These are phyloP conservation scores for Euplagia quadripunctaria DNA, from an alignment of 2,888 invertebrate species.

Conservation along the genomic window DNA sequence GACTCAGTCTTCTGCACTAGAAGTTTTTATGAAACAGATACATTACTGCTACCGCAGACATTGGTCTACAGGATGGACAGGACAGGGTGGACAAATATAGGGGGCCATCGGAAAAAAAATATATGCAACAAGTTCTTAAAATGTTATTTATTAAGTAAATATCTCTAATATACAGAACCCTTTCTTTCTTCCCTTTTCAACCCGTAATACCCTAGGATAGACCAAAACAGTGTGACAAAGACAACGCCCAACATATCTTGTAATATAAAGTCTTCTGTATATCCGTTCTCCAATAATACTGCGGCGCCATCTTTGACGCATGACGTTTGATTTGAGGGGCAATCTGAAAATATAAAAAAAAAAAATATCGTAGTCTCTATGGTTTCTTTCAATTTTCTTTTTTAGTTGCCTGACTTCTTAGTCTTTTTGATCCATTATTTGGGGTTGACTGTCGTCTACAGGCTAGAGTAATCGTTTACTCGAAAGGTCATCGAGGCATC, in stretches of 20 bases:
- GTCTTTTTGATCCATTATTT: too few relatives aligned
- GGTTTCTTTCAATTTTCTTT: too few relatives aligned
- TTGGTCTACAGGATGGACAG: too few relatives aligned
- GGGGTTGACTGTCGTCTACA: too few relatives aligned
- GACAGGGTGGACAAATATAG: too few relatives aligned
- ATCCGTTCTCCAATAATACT: slow-evolving; percentile 74
- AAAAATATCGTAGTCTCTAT: too few relatives aligned
- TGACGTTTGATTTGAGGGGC: slow-evolving; percentile 66
- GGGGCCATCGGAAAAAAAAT: neutral
- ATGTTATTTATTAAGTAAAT: neutral
- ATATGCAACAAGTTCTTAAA: neutral
- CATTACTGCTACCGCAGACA: too few relatives aligned
- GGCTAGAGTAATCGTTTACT: too few relatives aligned
- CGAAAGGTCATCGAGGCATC: too few relatives aligned
- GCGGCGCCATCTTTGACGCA: slow-evolving; percentile 72
- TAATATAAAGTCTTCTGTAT: slow-evolving; percentile 67
- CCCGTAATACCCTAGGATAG: slow-evolving; percentile 72
- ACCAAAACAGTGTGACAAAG: slow-evolving; percentile 69
- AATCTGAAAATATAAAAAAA: slow-evolving; percentile 63
- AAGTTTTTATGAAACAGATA: too few relatives aligned
- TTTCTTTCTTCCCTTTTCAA: slow-evolving; percentile 77
- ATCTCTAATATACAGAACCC: slow-evolving; percentile 75
- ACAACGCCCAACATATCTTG: slow-evolving; percentile 71
- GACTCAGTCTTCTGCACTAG: too few relatives aligned
- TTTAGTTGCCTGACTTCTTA: too few relatives aligned